A percentile compares a stretch with the other conserved stretches of the same genome.
phyloP scores from a whole-genome alignment of 2,797 vertebrate genomes.

The Chelon labrosus region DNA sequence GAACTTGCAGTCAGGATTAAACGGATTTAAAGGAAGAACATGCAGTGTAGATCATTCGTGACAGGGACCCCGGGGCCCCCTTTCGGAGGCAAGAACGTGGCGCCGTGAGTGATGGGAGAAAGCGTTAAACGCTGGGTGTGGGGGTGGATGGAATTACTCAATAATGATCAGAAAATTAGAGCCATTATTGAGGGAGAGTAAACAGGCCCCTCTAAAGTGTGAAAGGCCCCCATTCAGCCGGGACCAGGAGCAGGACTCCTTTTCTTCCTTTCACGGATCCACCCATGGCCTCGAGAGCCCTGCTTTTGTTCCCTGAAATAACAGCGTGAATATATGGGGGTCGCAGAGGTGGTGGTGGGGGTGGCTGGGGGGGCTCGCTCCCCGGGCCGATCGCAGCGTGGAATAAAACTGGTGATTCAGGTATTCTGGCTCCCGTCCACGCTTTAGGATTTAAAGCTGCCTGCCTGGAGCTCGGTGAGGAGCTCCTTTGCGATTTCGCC shows the following conservation, averaged over 20 bases:
- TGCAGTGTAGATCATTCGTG: conserved; percentile 39
- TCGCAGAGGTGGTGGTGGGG: conserved; percentile 8
- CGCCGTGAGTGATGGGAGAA: conserved; percentile 71
- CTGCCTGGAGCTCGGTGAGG: no score
- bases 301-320: conserved; percentile 83
- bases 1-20: conserved; percentile 13
- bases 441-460: background rate
- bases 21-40: conserved; percentile 35
- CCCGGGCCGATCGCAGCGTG: conserved; percentile 41
- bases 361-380: conserved; percentile 48
- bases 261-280: conserved; percentile 81
- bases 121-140: conserved; percentile 71
- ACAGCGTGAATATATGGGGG: conserved; percentile 77
- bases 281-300: conserved; percentile 84
- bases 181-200: conserved; percentile 87
- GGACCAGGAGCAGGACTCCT: conserved; percentile 81
- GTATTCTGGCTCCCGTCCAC: background rate
- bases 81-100: conserved; percentile 31
- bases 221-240: conserved; percentile 85
- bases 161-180: conserved; percentile 90
- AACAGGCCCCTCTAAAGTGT: conserved; percentile 86
- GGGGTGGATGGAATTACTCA: conserved; percentile 84
- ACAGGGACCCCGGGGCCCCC: conserved; percentile 42
- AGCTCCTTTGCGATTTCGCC: conserved; percentile 1
- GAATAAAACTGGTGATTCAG: conserved; percentile 49